These are phyloP conservation scores for Phorcus lineatus DNA, from an alignment of 2,888 invertebrate species.

Conservation along the genomic window DNA sequence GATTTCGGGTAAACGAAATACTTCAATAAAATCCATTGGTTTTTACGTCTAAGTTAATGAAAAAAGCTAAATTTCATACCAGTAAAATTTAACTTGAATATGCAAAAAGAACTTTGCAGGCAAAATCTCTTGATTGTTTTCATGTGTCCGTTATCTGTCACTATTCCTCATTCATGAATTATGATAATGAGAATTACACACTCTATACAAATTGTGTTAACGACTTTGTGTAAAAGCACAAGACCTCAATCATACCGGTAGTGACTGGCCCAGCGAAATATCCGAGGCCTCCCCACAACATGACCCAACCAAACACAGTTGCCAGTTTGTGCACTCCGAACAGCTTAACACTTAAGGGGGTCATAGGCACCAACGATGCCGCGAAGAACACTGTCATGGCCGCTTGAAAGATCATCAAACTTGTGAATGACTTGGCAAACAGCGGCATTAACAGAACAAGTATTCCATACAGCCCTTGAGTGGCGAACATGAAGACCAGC, in stretches of 20 bases:
- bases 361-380: not conserved
- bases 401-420: not conserved
- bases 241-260: not conserved
- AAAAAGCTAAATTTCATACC: too few species aligned
- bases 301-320: not conserved
- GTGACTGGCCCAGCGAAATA: not conserved
- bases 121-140: too few species aligned
- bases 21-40: too few species aligned
- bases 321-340: not conserved
- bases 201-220: too few species aligned
- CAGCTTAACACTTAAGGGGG: not conserved
- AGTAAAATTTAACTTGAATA: too few species aligned
- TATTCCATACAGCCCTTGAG: not conserved
- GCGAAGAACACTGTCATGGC: not conserved
- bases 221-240: too few species aligned
- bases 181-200: too few species aligned
- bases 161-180: too few species aligned
- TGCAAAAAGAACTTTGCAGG: too few species aligned
- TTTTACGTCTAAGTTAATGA: too few species aligned
- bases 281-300: not conserved
- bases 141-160: too few species aligned
- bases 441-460: not conserved
- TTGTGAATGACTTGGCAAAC: not conserved
- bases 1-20: too few species aligned
- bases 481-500: not conserved